Evolutionary conservation across 2,113 vertebrate species (phyloP).

Genomic region (Syngnathus typhle): DNA sequence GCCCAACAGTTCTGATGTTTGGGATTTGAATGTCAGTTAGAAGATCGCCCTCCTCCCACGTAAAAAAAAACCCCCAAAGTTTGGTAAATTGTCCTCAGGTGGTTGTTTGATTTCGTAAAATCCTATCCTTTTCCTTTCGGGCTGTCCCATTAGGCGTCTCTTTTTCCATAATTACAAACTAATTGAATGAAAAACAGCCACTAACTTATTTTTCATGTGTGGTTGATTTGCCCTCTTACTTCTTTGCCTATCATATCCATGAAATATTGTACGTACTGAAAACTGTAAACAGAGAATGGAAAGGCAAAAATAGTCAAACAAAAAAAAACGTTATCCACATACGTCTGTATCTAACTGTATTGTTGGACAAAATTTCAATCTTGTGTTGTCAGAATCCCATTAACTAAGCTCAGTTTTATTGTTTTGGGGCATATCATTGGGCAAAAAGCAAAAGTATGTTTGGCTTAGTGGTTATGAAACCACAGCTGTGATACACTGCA

Average conservation of each 20-base stretch:
- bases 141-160: too few relatives aligned
- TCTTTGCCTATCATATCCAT: neutral
- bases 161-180: neutral
- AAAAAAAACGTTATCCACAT: neutral
- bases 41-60: neutral
- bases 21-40: neutral
- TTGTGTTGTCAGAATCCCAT: neutral
- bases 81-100: neutral
- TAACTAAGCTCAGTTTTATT: neutral
- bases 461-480: neutral
- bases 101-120: neutral
- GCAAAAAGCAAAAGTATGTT: neutral
- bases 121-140: too few relatives aligned
- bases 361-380: neutral
- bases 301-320: neutral
- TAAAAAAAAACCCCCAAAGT: neutral
- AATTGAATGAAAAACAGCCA: neutral
- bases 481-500: constrained; percentile 3
- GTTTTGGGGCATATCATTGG: neutral
- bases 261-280: neutral
- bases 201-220: neutral
- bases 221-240: neutral
- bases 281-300: neutral
- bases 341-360: neutral
- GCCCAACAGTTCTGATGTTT: neutral